A percentile compares a stretch with the other conserved stretches of the same genome.
These are phyloP conservation scores for Tetraneura akinire DNA, from an alignment of 1,140 invertebrate species.

Conservation along the genomic window DNA sequence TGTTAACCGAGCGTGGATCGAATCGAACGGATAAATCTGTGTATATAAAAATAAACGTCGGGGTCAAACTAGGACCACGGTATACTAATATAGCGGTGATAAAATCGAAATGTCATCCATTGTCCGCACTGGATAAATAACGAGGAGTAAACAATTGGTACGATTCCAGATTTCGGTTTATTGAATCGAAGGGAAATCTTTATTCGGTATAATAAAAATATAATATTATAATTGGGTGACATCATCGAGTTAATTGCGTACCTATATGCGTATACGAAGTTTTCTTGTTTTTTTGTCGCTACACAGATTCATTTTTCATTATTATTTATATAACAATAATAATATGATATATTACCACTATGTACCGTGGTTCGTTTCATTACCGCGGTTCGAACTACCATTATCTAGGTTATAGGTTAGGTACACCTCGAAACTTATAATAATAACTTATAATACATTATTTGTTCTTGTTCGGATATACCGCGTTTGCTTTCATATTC, in stretches of 20 bases:
- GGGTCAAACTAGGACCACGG: not conserved
- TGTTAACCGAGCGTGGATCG: no score
- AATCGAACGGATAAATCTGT: not conserved
- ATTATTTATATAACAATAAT: no score
- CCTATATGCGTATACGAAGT: not conserved
- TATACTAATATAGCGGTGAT: not conserved
- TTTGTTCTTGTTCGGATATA: no score
- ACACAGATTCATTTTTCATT: no score
- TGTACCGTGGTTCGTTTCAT: no score
- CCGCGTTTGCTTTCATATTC: no score
- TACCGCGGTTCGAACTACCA: no score
- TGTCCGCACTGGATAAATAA: not conserved
- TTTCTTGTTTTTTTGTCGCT: not conserved
- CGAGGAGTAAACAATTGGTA: not conserved
- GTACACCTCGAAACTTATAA: no score
- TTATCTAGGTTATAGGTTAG: no score
- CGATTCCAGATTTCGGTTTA: conserved; percentile 28
- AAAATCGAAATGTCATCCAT: not conserved
- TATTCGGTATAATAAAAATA: not conserved
- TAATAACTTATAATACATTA: no score
- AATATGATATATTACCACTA: no score
- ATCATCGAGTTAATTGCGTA: conserved; percentile 25
- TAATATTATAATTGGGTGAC: not conserved
- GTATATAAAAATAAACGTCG: not conserved
- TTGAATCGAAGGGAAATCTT: not conserved